Conservation (phyloP, 2,888 invertebrate species). For the Drosophila imparisetae region DNA sequence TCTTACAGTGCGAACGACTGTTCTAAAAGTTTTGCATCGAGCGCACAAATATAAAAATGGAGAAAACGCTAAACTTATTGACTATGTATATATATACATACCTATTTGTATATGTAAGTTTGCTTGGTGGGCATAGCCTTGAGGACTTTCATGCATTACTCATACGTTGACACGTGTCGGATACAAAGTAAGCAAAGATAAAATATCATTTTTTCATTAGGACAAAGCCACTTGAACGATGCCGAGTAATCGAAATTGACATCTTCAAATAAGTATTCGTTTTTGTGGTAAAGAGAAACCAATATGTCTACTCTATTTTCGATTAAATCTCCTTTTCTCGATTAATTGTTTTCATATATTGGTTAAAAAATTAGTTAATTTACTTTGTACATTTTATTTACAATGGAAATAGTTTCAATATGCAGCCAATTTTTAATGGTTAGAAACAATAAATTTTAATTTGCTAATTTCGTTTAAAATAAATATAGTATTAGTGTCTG, state of each 20-base stretch:
- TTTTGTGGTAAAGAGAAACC: neutral
- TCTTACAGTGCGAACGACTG: conserved; percentile 31
- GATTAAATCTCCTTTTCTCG: neutral
- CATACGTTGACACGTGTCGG: conserved; percentile 41
- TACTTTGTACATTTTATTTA: neutral
- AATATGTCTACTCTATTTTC: neutral
- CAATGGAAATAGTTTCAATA: neutral
- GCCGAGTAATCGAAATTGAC: conserved; percentile 1
- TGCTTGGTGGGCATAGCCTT: conserved; percentile 1
- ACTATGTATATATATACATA: conserved; percentile 59
- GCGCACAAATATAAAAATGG: conserved; percentile 13
- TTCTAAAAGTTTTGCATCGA: conserved; percentile 30
- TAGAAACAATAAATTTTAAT: neutral
- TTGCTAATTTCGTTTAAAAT: neutral
- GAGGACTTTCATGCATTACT: conserved; percentile 46
- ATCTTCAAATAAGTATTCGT: conserved; percentile 37
- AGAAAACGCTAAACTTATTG: conserved; percentile 28
- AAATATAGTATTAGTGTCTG: neutral
- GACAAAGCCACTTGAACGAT: conserved; percentile 14
- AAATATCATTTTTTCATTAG: conserved; percentile 40
- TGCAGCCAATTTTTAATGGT: neutral
- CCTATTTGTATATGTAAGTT: conserved; percentile 21
- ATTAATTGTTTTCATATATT: neutral
- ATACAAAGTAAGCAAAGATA: conserved; percentile 13
- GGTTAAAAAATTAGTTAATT: neutral